phyloP scores from a whole-genome alignment of 1,140 invertebrate genomes.

The Linepithema humile region DNA sequence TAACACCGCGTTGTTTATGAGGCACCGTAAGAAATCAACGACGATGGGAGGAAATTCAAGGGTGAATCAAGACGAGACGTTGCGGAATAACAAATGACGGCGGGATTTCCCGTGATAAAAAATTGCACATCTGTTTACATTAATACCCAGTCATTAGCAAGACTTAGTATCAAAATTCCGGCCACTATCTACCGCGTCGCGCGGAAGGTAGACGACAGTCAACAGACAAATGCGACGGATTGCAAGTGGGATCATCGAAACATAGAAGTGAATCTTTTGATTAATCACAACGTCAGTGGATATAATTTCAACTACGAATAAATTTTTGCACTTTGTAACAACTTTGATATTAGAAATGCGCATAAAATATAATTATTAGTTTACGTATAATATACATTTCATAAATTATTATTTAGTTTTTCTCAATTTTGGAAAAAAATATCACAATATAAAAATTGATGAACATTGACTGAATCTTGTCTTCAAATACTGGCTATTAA shows the following conservation, averaged over 20 bases:
- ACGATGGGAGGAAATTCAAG: constrained; percentile 38
- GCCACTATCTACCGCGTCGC: not conserved
- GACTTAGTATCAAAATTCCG: constrained; percentile 47
- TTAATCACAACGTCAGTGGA: constrained; percentile 21
- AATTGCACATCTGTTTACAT: constrained; percentile 71
- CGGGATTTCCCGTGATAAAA: constrained; percentile 56
- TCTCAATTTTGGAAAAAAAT: not conserved
- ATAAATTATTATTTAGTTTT: not conserved
- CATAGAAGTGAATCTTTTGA: constrained; percentile 48
- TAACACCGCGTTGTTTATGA: constrained; percentile 75
- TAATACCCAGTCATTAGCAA: constrained; percentile 67
- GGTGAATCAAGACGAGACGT: constrained; percentile 51
- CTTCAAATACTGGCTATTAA: not conserved
- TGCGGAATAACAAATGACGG: constrained; percentile 61
- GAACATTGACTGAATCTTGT: not conserved
- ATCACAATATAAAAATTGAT: not conserved
- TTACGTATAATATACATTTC: not conserved
- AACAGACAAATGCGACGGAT: constrained; percentile 54
- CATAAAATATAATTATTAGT: not conserved
- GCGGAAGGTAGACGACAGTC: constrained; percentile 5
- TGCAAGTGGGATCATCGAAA: constrained; percentile 7
- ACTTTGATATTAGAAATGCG: not conserved
- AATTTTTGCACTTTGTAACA: not conserved
- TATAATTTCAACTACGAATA: constrained; percentile 26
- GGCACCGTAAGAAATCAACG: constrained; percentile 62